Evolutionary conservation across 2,888 invertebrate genomes (phyloP).

Genomic region (Mesorhabditis spiculigera): DNA sequence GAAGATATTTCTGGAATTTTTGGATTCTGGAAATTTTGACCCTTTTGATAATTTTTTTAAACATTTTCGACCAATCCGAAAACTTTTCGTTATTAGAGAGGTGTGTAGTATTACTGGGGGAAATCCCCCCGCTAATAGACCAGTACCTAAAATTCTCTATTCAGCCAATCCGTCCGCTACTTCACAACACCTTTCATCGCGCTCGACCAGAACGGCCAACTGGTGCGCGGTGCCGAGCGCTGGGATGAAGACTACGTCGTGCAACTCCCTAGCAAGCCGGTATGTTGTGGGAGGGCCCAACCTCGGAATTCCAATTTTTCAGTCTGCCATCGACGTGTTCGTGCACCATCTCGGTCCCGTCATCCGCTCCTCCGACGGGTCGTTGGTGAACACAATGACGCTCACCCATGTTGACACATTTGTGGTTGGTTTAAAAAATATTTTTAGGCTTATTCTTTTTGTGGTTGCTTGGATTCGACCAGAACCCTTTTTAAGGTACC

Average conservation of each 20-base stretch:
- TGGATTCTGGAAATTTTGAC: too few species aligned
- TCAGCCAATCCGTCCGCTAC: slow-evolving; percentile 28
- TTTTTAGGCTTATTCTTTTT: too few species aligned
- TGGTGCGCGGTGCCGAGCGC: slow-evolving; percentile 21
- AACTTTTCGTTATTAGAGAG: too few species aligned
- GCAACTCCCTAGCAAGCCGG: slow-evolving; percentile 29
- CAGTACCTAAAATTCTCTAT: too few species aligned
- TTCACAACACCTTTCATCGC: slow-evolving; percentile 29
- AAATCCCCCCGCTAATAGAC: too few species aligned
- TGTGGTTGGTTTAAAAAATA: slow-evolving; percentile 30
- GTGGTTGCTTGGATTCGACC: too few species aligned
- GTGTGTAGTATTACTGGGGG: too few species aligned
- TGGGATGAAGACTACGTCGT: slow-evolving; percentile 33
- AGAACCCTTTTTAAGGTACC: neutral
- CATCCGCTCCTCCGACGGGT: slow-evolving; percentile 26
- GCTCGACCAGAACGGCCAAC: slow-evolving; percentile 26
- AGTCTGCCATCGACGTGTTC: slow-evolving; percentile 49
- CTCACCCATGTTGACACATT: slow-evolving; percentile 49
- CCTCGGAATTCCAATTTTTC: slow-evolving; percentile 14
- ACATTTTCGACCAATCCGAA: too few species aligned
- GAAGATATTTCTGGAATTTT: too few species aligned
- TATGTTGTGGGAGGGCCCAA: slow-evolving; percentile 4
- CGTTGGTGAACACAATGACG: slow-evolving; percentile 28
- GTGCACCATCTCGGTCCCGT: slow-evolving; percentile 51
- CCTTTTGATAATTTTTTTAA: too few species aligned